phyloP scores from a whole-genome alignment of 2,888 invertebrate genomes.

The Drosophila multiciliata region DNA sequence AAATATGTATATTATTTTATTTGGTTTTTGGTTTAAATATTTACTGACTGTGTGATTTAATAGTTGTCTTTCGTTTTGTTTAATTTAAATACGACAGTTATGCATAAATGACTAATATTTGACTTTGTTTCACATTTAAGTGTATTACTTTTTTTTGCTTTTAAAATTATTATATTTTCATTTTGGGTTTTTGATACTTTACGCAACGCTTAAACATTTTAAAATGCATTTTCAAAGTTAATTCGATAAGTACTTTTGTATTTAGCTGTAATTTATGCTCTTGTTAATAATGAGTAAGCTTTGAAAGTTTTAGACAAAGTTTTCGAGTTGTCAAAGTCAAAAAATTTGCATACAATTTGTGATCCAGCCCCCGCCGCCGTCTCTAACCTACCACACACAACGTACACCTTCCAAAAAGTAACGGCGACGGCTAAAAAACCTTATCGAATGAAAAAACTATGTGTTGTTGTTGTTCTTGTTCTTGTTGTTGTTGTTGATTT shows the following conservation, averaged over 20 bases:
- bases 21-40: constrained; percentile 50
- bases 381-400: background rate
- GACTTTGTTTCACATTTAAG: constrained; percentile 46
- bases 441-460: constrained; percentile 53
- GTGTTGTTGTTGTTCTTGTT: constrained; percentile 27
- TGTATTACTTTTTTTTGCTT: constrained; percentile 40
- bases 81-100: constrained; percentile 81
- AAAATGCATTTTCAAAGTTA: constrained; percentile 80
- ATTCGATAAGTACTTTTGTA: constrained; percentile 43
- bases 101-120: constrained; percentile 79
- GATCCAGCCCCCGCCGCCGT: constrained; percentile 30
- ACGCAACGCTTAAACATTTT: constrained; percentile 79
- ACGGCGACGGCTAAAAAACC: constrained; percentile 43
- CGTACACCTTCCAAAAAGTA: background rate
- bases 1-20: constrained; percentile 48
- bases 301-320: constrained; percentile 68
- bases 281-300: constrained; percentile 52
- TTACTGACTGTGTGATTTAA: constrained; percentile 59
- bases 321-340: constrained; percentile 62
- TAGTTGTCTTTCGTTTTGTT: constrained; percentile 40
- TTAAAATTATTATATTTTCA: constrained; percentile 46
- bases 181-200: constrained; percentile 43
- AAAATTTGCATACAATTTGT: constrained; percentile 67
- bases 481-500: constrained; percentile 11
- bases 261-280: constrained; percentile 28